Conservation (phyloP, 2,888 invertebrate species). For the Troides helena region DNA sequence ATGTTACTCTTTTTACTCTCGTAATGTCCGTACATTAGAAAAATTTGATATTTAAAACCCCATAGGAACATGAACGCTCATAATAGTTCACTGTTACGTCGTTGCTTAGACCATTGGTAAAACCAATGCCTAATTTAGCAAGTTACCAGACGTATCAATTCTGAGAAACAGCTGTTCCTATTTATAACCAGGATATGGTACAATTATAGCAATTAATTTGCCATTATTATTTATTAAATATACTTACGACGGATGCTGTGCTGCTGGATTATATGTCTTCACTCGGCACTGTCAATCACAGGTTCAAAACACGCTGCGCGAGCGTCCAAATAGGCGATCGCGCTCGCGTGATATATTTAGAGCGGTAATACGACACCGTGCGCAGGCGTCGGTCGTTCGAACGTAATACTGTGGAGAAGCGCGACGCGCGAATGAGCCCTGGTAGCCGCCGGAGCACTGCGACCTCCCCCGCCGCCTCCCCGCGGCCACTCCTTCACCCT, state of each 20-base stretch:
- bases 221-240: conserved; percentile 41
- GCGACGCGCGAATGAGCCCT: conserved; percentile 66
- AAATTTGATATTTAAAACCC: neutral
- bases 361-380: conserved; percentile 78
- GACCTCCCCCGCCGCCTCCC: conserved; percentile 29
- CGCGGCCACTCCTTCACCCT: conserved; percentile 30
- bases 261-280: conserved; percentile 61
- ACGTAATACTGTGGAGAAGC: conserved; percentile 61
- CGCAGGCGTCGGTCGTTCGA: conserved; percentile 69
- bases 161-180: conserved; percentile 74
- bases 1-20: neutral
- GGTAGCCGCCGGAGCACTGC: conserved; percentile 32
- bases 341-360: conserved; percentile 77
- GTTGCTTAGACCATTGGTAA: conserved; percentile 52
- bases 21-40: neutral
- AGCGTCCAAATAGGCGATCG: conserved; percentile 78
- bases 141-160: conserved; percentile 63
- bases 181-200: conserved; percentile 67
- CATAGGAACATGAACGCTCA: neutral
- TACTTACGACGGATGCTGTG: conserved; percentile 64
- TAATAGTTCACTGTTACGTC: conserved; percentile 45
- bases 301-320: conserved; percentile 76
- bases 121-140: conserved; percentile 68
- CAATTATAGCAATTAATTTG: conserved; percentile 45
- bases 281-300: conserved; percentile 79